Evolutionary conservation across 2,113 vertebrate genomes (phyloP), one percentile per base, ranked within the genome.

Genomic region (Siniperca knerii): DNA sequence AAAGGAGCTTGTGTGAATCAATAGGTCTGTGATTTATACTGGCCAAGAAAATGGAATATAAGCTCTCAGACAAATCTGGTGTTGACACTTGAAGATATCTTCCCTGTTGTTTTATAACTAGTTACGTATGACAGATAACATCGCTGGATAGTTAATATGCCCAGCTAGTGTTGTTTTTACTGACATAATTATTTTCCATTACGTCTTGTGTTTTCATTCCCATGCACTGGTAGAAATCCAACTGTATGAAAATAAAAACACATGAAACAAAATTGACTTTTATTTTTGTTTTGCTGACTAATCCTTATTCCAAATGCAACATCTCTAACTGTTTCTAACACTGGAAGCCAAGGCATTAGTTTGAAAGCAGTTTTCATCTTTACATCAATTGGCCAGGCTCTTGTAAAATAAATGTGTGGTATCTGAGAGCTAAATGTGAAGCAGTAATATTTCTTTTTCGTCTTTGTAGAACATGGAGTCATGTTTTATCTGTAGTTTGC

Each of bases 1-100:
- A 90, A 83, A 78, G 87, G 79, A 83, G 57, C 78, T 46, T 3
- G 57, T 75, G 77, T 70, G 83, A 90, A 89, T 91, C 79, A 74
- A 77, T 81, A 81, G 42, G 42, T 60, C 61, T 75, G 61, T 83
- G 71, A 82, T 90, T 86, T 79, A 62, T 74, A 37, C 72, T 75
- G 57, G 82, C 81, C 16, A 40, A 61, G 74, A 79, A 75, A 81
- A 75, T 60, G 67, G 68, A 89, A 89, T 25, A 79, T 54, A 61
- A 89, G 29, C 68, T 55, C 37, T 37, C 62, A 81, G 68, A 76
- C 50, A 37, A 50, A 86, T 77, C 69, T 54, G 54, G 7, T 23
- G 60, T 35, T 42, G 74, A 81, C 60, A 37, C 50, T 46, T 8
- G 40, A 75, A 75, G 25, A 86, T 18, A 12, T 61, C 74, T 20